Conservation (phyloP, 2,113 vertebrate genomes). For the Theristicus caerulescens region DNA sequence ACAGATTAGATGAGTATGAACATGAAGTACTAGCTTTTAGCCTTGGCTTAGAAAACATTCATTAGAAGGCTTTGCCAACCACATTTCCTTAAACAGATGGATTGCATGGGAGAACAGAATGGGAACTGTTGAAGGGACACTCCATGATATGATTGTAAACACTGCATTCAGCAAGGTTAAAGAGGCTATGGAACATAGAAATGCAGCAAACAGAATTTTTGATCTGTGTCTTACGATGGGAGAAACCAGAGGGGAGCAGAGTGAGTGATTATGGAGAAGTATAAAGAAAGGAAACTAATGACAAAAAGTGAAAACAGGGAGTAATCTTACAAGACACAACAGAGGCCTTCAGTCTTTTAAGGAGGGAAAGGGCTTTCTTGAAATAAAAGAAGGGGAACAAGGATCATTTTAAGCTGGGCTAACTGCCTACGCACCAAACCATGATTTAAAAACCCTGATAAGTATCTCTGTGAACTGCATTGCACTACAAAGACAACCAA, state of each 20-base stretch:
- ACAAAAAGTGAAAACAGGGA: too few relatives aligned
- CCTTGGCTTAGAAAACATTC: neutral
- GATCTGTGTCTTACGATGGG: neutral
- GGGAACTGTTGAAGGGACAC: neutral
- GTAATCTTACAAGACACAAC: neutral
- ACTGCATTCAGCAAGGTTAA: neutral
- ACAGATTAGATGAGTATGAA: neutral
- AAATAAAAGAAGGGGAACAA: neutral
- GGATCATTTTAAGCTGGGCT: neutral
- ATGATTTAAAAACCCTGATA: neutral
- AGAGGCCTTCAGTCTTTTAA: neutral
- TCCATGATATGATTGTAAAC: neutral
- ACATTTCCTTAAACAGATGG: neutral
- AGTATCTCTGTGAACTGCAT: neutral
- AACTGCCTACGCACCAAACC: neutral
- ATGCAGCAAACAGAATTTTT: neutral
- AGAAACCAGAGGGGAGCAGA: neutral
- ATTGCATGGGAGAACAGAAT: neutral
- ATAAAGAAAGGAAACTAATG: neutral
- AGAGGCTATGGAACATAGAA: neutral
- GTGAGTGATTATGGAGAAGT: neutral
- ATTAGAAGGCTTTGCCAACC: neutral
- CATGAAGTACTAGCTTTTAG: neutral
- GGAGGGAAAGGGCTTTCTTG: neutral
- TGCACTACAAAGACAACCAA: neutral